Conservation (phyloP, 2,113 vertebrate species). For the Astur gentilis region DNA sequence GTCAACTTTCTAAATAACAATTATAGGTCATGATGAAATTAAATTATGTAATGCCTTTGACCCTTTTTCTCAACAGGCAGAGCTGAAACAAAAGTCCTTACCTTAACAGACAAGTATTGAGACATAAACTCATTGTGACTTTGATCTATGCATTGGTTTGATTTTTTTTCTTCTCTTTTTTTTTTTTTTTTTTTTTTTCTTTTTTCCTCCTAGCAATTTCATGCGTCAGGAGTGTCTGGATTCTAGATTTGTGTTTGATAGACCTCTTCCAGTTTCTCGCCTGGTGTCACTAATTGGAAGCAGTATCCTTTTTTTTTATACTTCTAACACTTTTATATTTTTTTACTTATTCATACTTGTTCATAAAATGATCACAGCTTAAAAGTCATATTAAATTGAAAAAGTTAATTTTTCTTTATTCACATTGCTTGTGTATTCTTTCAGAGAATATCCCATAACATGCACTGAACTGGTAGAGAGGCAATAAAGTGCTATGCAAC, state of each 20-base stretch:
- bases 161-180: neutral
- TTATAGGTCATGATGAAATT: neutral
- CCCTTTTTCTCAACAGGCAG: neutral
- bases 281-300: constrained; percentile 95
- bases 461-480: neutral
- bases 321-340: neutral
- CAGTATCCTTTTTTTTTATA: constrained; percentile 84
- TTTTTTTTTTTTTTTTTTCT: neutral
- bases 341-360: neutral
- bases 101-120: neutral
- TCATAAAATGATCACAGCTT: neutral
- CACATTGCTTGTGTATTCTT: neutral
- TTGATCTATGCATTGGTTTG: neutral
- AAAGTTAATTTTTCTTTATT: neutral
- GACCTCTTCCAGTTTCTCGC: constrained; percentile 92
- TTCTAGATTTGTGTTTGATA: constrained; percentile 96
- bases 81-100: neutral
- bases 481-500: neutral
- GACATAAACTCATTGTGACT: neutral
- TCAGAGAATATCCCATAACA: neutral
- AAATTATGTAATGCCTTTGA: neutral
- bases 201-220: constrained; percentile 83
- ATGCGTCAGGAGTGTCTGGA: constrained; percentile 99
- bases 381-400: neutral
- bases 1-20: neutral